Percentiles rank a stretch among this genome's conserved stretches.
Conservation (phyloP, 2,113 vertebrate species). For the Callipepla californica region DNA sequence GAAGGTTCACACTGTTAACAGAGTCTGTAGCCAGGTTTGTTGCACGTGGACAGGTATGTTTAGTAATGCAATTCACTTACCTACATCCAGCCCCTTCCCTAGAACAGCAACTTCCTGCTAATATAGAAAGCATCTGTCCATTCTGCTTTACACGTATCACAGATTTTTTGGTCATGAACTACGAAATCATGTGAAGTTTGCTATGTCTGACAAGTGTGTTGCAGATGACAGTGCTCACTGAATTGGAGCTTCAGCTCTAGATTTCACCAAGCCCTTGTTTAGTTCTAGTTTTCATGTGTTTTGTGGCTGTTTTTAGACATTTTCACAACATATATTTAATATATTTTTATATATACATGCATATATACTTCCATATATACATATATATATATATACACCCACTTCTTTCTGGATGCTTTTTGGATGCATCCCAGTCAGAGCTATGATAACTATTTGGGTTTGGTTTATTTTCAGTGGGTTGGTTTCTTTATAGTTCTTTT, state of each 20-base stretch:
- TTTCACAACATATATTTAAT: not conserved
- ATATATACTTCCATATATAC: not conserved
- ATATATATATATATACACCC: not conserved
- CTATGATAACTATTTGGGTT: rapidly evolving
- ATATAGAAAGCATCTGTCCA: not conserved
- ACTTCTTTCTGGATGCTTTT: not conserved
- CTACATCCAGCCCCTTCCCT: not conserved
- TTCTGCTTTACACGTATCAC: rapidly evolving
- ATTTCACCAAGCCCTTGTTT: not conserved
- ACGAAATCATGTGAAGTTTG: not conserved
- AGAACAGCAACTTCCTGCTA: not conserved
- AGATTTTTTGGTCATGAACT: not conserved
- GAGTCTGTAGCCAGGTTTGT: not conserved
- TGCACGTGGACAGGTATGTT: not conserved
- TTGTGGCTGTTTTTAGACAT: not conserved
- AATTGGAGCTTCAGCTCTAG: not conserved
- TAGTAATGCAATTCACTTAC: not conserved
- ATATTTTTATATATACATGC: not conserved
- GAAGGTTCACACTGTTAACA: not conserved
- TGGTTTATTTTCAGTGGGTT: not conserved
- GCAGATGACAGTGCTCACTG: not conserved
- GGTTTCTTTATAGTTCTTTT: not conserved
- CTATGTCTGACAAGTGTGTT: not conserved
- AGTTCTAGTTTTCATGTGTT: not conserved
- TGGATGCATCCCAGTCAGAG: not conserved